A percentile compares a stretch with the other conserved stretches of the same genome.
Evolutionary conservation across 2,888 invertebrate species (phyloP).

Genomic region (Leptura quadrifasciata): DNA sequence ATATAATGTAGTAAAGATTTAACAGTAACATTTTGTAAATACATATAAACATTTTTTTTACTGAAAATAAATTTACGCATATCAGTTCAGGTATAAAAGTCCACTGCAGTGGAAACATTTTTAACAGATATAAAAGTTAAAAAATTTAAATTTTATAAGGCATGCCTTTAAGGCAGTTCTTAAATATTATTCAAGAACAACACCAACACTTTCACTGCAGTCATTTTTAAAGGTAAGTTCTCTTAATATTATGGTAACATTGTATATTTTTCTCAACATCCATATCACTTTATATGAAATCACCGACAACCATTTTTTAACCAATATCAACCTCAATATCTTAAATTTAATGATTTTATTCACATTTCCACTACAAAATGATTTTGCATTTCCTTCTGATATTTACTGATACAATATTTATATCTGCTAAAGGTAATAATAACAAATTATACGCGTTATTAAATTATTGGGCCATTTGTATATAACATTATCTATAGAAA

Average conservation of each 20-base stretch:
- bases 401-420: background rate
- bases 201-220: conserved; percentile 62
- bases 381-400: background rate
- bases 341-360: conserved; percentile 31
- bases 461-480: conserved; percentile 7
- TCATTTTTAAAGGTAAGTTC: conserved; percentile 56
- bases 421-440: background rate
- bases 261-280: conserved; percentile 57
- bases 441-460: background rate
- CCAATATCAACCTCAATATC: conserved; percentile 58
- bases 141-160: conserved; percentile 69
- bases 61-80: conserved; percentile 60
- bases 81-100: conserved; percentile 58
- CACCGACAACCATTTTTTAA: conserved; percentile 53
- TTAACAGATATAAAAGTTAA: conserved; percentile 69
- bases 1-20: conserved; percentile 63
- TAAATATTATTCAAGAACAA: conserved; percentile 58
- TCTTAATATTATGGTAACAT: conserved; percentile 62
- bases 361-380: conserved; percentile 34
- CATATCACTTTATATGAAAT: conserved; percentile 58
- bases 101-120: conserved; percentile 59
- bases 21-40: conserved; percentile 69
- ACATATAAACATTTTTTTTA: conserved; percentile 63
- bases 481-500: background rate
- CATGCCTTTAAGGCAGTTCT: conserved; percentile 70